Base-by-base conservation (phyloP, 2,113 vertebrate genomes). In the Prunella fulvescens region DNA sequence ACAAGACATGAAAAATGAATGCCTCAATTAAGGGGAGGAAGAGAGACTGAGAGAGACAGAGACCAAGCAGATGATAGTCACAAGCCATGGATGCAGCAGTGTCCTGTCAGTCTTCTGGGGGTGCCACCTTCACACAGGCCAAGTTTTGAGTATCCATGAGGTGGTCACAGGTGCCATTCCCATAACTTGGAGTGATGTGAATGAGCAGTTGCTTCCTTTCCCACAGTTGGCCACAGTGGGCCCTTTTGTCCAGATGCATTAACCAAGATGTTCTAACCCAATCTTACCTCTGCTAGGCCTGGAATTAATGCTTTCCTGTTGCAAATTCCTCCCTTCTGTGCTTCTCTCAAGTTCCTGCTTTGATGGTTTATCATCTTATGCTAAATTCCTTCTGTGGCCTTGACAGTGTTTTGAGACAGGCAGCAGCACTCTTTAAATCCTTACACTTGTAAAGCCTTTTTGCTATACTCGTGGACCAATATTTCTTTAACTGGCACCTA, bases 81-180 rank as follows among this genome's bases (percentile, higher is more conserved):
- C 0, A 1, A 76, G 31, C 31, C 1, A 0, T 66, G 31, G 44
- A 35, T 76, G 20, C 37, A 50, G 25, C 26, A 20, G 31, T 50
- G 44, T 50, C 11, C 19, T 2, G 1, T 50, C 61, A 25, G 35
- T 86, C 44, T 67, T 29, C 25, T 50, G 37, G 11, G 25, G 58
- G 11, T 35, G 12, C 53, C 31, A 37, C 37, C 37, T 50, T 50
- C 53, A 31, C 50, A 31, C 14, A 18, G 25, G 31, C 31, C 20
- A 35, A 12, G 37, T 37, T 76, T 14, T 0, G 6, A 50, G 37
- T 58, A 42, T 31, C 44, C 25, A 12, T 22, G 53, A 31, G 44
- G 4, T 31, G 53, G 25, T 51, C 31, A 26, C 71, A 67, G 61
- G 17, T 76, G 71, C 61, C 17, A 8, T 86, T 50, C 71, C 35